Conservation (phyloP, 2,797 vertebrate species). For the Cuniculus paca region DNA sequence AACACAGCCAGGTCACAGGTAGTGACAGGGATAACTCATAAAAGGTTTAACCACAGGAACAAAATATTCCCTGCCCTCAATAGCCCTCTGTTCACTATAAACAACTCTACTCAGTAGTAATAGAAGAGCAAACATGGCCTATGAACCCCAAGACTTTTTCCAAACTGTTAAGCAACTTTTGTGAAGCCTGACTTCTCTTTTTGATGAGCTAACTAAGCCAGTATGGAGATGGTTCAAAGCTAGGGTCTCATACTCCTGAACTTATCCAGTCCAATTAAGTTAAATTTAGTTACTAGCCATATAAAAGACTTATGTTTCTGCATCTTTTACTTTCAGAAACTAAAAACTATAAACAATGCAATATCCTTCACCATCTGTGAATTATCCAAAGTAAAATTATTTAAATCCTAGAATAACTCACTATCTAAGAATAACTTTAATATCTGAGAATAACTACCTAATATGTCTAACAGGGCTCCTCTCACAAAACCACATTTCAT, state of each 20-base stretch:
- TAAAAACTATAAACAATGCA: constrained; percentile 43
- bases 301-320: neutral
- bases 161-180: constrained; percentile 31
- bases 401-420: constrained; percentile 38
- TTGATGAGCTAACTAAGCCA: neutral
- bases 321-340: constrained; percentile 23
- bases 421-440: no score
- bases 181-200: constrained; percentile 24
- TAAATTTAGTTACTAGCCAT: constrained; percentile 54
- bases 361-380: neutral
- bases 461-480: neutral
- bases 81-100: neutral
- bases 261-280: neutral
- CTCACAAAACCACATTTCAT: neutral
- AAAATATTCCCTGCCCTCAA: neutral
- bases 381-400: constrained; percentile 34
- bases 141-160: constrained; percentile 29
- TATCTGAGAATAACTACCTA: neutral
- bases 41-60: constrained; percentile 21
- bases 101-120: neutral
- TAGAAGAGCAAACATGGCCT: constrained; percentile 31
- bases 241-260: neutral
- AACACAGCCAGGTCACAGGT: constrained; percentile 2
- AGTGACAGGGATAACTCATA: constrained; percentile 27
- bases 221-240: neutral